A percentile compares a stretch with the other conserved stretches of the same genome.
Evolutionary conservation across 2,113 vertebrate species (phyloP).

Genomic region (Odocoileus virginianus): DNA sequence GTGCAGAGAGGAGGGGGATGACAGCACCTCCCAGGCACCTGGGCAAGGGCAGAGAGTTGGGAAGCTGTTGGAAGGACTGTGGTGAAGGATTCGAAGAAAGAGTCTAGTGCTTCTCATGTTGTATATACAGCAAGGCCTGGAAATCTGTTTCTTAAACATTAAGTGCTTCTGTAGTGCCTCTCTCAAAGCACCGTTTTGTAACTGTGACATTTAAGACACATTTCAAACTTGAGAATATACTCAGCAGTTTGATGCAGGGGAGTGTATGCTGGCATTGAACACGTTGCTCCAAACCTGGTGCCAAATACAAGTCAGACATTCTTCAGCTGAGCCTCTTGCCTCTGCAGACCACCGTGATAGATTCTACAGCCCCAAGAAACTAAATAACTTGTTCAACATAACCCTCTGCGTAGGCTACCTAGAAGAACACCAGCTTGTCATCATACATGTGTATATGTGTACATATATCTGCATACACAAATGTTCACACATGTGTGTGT

Average conservation of each 20-base stretch:
- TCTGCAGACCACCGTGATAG: neutral
- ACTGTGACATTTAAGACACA: neutral
- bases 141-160: neutral
- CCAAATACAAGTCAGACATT: neutral
- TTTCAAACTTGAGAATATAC: neutral
- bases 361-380: neutral
- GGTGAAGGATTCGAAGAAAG: neutral
- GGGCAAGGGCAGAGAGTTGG: too few relatives aligned
- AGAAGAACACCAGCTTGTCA: neutral
- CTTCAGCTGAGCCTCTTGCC: neutral
- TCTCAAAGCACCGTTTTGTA: neutral
- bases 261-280: neutral
- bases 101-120: neutral
- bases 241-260: neutral
- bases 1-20: neutral
- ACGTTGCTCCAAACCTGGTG: neutral
- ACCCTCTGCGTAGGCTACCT: neutral
- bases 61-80: neutral
- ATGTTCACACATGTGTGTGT: neutral
- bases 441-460: too few relatives aligned
- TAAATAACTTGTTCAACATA: neutral
- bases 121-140: neutral
- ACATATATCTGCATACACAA: neutral
- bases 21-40: fast-evolving
- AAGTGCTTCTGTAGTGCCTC: neutral